Base-by-base conservation (phyloP, 2,888 invertebrate genomes). In the Eulithis prunata region DNA sequence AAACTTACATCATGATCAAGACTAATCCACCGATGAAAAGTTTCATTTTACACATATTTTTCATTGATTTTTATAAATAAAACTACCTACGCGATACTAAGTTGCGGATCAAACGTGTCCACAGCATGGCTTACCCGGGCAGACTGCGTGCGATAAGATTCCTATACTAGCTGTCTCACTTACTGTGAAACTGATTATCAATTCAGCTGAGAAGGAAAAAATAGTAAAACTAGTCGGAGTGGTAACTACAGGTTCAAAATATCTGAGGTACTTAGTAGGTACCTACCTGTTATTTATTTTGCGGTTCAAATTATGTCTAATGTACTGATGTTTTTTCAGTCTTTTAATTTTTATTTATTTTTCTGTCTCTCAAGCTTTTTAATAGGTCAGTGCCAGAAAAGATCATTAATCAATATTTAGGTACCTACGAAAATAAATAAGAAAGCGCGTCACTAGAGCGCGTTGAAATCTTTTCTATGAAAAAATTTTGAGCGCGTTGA, bases 1-100 rank as follows among this genome's bases (percentile, higher is more conserved):
- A 61, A 64, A 67, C 72, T 68, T 51, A 72, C 72, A 65, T 61
- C 28, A 62, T 14, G 59, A 72, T 51, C 13, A 71, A 51, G 58
- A 54, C 21, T 41, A 69, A 64, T 71, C 69, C 72, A 56, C 36
- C 8, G 11, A 63, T 10, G 10, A 62, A 56, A 8, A 59, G 38
- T 41, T 66, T 62, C 69, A 71, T 71, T 63, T 69, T 65, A 43
- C 68, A 66, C 63, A 55, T 58, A 12, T 63, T 59, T 47, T 66
- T 66, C 21, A 68, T 70, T 63, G 6, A 62, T 10, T 53, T 32
- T 10, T 49, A 14, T 36, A 36, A 32, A 57, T 2, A 38, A 47
- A 54, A 52, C 21, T 41, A 47, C 53, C 21, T 41, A 47, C 53
- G 12, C 47, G 58, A 32, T 21, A 41, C 0, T 13, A 51, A 3